These are phyloP conservation scores for Brachypodius melanocephalos DNA, from an alignment of 2,113 vertebrate species.

Conservation along the genomic window DNA sequence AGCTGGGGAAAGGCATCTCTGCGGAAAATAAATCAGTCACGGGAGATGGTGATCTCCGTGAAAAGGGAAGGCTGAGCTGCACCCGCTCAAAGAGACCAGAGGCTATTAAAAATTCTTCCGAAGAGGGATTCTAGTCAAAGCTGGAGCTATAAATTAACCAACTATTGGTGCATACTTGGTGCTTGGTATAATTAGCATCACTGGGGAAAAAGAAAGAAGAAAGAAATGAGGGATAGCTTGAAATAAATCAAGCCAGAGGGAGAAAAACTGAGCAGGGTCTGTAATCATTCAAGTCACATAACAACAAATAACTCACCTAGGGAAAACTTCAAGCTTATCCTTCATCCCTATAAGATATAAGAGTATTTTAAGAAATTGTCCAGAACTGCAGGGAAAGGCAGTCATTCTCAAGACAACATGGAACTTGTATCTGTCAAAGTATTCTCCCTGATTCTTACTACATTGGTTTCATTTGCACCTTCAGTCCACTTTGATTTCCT, in stretches of 20 bases:
- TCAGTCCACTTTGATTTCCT: neutral
- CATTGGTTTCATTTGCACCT: neutral
- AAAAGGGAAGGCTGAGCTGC: neutral
- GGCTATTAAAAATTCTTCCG: neutral
- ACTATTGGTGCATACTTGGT: neutral
- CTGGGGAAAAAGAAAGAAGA: neutral
- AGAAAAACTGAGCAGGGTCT: neutral
- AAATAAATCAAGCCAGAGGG: neutral
- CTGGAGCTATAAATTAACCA: constrained; percentile 1
- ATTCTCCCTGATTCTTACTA: neutral
- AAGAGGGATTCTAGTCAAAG: neutral
- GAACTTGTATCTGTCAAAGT: neutral
- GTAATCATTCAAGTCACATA: neutral
- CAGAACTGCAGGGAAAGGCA: neutral
- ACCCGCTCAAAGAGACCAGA: neutral
- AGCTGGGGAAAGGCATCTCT: neutral
- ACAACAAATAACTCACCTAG: neutral
- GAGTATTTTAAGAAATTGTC: neutral
- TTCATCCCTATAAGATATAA: neutral
- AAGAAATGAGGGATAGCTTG: neutral
- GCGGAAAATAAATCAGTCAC: neutral
- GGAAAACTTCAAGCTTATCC: neutral
- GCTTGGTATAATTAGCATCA: neutral
- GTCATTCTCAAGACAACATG: neutral
- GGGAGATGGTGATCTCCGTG: accelerated